Conservation (phyloP, 1,140 invertebrate genomes). For the Hestina assimilis region DNA sequence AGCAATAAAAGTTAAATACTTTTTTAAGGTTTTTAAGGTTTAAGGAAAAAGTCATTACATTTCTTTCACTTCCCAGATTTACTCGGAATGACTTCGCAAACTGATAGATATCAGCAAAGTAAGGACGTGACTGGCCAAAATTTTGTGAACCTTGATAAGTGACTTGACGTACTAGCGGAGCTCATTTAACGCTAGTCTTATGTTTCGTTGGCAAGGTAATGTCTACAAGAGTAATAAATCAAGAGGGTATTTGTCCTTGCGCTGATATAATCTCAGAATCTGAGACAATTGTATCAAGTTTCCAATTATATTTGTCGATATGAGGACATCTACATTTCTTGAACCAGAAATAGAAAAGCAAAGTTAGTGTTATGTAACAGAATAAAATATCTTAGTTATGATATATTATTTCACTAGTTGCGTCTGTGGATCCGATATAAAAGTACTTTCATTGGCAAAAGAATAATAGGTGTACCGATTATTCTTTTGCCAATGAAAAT, state of each 20-base stretch:
- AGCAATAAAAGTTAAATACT: too few species aligned
- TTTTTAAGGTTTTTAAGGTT: neutral
- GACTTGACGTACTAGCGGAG: neutral
- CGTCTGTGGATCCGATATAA: too few species aligned
- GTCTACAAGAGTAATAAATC: constrained; percentile 16
- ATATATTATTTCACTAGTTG: too few species aligned
- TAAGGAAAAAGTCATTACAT: constrained; percentile 1
- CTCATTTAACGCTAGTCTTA: constrained; percentile 12
- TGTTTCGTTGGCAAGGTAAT: constrained; percentile 14
- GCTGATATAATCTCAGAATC: neutral
- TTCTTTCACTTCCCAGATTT: constrained; percentile 12
- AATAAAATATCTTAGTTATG: too few species aligned
- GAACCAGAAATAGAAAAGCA: too few species aligned
- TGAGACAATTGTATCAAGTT: neutral
- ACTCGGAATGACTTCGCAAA: constrained; percentile 19
- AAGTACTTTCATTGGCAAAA: too few species aligned
- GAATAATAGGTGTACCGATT: too few species aligned
- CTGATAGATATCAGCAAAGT: constrained; percentile 18
- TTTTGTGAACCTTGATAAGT: neutral
- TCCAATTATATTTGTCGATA: neutral
- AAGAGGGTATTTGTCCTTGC: neutral
- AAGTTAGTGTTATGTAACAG: too few species aligned
- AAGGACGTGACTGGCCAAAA: constrained; percentile 15
- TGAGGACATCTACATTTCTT: too few species aligned
- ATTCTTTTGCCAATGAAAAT: too few species aligned